A percentile compares a stretch with the other conserved stretches of the same genome.
Conservation (phyloP, 2,113 vertebrate species). For the Ceuthmochares aereus region DNA sequence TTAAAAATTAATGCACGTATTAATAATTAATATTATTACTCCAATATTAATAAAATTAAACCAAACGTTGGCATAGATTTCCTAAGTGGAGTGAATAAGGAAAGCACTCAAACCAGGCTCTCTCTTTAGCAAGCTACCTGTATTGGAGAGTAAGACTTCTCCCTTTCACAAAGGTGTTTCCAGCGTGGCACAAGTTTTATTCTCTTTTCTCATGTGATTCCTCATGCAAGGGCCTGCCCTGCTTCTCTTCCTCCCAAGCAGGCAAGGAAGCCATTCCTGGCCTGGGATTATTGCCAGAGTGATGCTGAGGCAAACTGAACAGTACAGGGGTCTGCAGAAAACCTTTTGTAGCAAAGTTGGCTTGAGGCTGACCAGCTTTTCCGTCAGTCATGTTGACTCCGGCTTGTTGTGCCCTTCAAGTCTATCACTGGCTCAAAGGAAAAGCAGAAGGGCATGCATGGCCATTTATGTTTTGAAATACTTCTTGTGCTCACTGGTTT, state of each 20-base stretch:
- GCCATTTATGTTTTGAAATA: neutral
- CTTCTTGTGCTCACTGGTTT: neutral
- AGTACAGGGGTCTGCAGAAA: neutral
- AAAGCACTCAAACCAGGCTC: neutral
- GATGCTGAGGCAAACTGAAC: neutral
- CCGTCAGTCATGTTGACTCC: fast-evolving
- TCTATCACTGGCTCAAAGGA: neutral
- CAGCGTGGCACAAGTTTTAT: neutral
- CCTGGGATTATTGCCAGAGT: neutral
- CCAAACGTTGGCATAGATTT: neutral
- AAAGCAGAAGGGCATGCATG: neutral
- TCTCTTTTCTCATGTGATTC: neutral
- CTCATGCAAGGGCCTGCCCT: neutral
- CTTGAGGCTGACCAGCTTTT: neutral
- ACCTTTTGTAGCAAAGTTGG: neutral
- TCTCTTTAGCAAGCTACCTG: neutral
- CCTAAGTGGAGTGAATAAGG: neutral
- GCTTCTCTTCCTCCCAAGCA: neutral
- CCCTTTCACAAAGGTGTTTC: neutral
- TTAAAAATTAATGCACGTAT: conserved; percentile 8
- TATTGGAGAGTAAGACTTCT: neutral
- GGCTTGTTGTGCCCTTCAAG: neutral
- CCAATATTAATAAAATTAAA: conserved; percentile 56
- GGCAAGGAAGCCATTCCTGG: neutral
- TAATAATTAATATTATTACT: conserved; percentile 44